Conservation (phyloP, 1,140 invertebrate genomes). For the Drosophila parabipectinata region DNA sequence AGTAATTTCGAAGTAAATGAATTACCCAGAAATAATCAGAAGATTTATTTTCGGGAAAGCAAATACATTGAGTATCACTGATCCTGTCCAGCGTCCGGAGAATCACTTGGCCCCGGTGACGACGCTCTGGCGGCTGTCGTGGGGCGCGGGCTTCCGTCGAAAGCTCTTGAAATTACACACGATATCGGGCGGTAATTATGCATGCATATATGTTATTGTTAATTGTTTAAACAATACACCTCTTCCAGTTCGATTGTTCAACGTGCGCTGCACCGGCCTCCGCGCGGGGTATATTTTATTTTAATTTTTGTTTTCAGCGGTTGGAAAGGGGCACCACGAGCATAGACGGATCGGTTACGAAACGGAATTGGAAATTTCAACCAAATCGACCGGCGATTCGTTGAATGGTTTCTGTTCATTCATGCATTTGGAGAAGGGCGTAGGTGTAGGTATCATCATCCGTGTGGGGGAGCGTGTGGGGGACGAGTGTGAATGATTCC, state of each 20-base stretch:
- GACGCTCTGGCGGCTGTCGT: constrained; percentile 71
- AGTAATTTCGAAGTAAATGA: not conserved
- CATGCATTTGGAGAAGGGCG: constrained; percentile 44
- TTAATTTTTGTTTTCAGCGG: constrained; percentile 1
- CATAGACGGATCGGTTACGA: constrained; percentile 41
- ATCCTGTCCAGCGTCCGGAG: constrained; percentile 3
- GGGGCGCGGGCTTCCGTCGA: constrained; percentile 66
- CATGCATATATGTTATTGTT: constrained; percentile 79
- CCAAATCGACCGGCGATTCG: constrained; percentile 22
- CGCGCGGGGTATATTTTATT: not conserved
- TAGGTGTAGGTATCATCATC: constrained; percentile 17
- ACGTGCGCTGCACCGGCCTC: constrained; percentile 14
- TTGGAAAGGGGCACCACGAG: not conserved
- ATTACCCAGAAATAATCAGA: not conserved
- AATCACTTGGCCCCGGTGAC: constrained; percentile 26
- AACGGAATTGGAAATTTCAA: constrained; percentile 44
- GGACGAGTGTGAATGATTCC: constrained; percentile 40
- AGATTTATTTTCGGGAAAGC: not conserved
- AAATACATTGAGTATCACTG: constrained; percentile 17
- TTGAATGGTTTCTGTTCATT: constrained; percentile 69
- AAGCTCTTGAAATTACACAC: constrained; percentile 76
- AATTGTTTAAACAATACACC: constrained; percentile 77
- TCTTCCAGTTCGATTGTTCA: constrained; percentile 42
- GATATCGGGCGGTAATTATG: constrained; percentile 68
- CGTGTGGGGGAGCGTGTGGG: not conserved